Conservation (phyloP, 2,113 vertebrate species). For the Cyprinodon variegatus region DNA sequence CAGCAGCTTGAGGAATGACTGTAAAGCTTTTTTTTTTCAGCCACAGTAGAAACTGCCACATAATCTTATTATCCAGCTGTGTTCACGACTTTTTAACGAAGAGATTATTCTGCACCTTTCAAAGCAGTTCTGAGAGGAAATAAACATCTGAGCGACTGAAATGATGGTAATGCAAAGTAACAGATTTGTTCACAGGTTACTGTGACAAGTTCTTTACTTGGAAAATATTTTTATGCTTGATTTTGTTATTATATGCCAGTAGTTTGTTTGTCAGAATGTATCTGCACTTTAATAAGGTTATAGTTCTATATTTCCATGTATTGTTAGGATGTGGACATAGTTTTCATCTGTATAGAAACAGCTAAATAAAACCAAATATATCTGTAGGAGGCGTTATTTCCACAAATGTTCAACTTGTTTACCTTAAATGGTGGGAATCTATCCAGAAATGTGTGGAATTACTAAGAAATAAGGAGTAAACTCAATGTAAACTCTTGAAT, state of each 20-base stretch:
- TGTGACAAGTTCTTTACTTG: neutral
- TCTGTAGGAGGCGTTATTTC: neutral
- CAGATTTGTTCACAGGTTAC: neutral
- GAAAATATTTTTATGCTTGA: neutral
- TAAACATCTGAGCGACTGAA: neutral
- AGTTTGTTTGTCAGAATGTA: neutral
- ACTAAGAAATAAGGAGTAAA: neutral
- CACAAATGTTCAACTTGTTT: neutral
- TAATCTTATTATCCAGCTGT: neutral
- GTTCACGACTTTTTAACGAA: neutral
- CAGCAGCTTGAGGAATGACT: neutral
- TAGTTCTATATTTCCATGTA: neutral
- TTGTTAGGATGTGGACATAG: neutral
- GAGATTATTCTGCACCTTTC: neutral
- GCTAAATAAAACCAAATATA: neutral
- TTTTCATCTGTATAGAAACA: neutral
- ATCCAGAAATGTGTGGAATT: neutral
- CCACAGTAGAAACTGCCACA: neutral
- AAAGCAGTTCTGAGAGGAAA: neutral
- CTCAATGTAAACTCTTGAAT: neutral
- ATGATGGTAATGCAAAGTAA: neutral
- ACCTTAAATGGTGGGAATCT: neutral
- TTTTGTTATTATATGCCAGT: neutral
- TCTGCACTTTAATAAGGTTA: neutral
- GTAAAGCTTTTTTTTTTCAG: neutral